phyloP scores from a whole-genome alignment of 92 coral and sea anemone species.

The Montipora capitata region DNA sequence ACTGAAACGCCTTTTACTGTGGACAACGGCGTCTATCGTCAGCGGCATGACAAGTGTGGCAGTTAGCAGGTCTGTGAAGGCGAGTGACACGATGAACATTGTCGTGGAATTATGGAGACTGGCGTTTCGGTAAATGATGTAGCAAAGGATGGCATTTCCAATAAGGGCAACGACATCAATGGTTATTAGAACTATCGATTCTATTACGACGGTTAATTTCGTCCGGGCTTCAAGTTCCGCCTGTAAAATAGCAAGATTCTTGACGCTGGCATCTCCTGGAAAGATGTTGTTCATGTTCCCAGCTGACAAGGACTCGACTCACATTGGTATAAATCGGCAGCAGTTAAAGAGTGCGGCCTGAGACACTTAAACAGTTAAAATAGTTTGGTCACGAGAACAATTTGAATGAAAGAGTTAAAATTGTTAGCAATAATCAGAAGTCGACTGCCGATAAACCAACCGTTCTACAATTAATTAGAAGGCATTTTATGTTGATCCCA shows the following conservation, averaged over 20 bases:
- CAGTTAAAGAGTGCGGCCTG: no score
- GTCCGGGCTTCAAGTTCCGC: constrained; percentile 41
- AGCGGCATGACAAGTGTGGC: constrained; percentile 52
- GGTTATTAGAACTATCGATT: constrained; percentile 25
- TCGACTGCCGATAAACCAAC: no score
- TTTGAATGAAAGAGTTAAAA: no score
- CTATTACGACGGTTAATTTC: constrained; percentile 24
- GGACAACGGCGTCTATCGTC: constrained; percentile 38
- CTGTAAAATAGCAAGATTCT: constrained; percentile 33
- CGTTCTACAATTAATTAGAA: no score
- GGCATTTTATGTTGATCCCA: no score
- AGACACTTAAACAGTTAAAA: no score
- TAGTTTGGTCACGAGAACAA: no score
- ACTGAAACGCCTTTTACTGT: constrained; percentile 48
- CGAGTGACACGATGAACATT: constrained; percentile 40
- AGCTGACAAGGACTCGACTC: background rate
- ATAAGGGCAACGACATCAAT: constrained; percentile 35
- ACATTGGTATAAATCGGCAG: no score
- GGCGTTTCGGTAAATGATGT: constrained; percentile 37
- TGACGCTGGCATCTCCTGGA: constrained; percentile 54
- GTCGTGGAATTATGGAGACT: constrained; percentile 43
- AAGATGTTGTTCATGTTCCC: constrained; percentile 53
- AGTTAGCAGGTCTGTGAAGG: constrained; percentile 46
- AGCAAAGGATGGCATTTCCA: constrained; percentile 47
- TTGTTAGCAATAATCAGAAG: no score